phyloP scores from a whole-genome alignment of 2,113 vertebrate species.

The Strix aluco region DNA sequence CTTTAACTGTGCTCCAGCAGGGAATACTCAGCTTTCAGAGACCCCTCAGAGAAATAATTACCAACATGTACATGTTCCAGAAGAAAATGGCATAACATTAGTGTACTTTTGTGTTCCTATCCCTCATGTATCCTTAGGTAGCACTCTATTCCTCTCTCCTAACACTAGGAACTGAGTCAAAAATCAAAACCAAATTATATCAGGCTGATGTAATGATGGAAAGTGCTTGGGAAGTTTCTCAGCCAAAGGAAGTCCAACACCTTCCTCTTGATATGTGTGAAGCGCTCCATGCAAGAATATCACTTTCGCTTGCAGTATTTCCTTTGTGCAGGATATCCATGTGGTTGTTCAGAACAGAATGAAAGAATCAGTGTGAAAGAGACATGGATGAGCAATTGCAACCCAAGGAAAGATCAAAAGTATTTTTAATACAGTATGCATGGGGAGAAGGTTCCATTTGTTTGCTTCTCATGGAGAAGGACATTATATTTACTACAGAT shows the following conservation, averaged over 20 bases:
- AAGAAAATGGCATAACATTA: neutral
- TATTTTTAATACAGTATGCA: neutral
- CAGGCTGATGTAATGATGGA: neutral
- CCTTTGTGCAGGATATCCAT: neutral
- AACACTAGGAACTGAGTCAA: neutral
- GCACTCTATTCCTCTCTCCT: neutral
- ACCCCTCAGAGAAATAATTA: neutral
- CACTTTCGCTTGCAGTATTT: neutral
- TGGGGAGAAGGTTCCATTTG: neutral
- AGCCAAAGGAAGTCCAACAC: neutral
- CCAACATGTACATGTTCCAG: neutral
- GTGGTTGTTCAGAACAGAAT: neutral
- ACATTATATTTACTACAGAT: neutral
- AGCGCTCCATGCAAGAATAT: neutral
- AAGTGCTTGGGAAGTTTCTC: neutral
- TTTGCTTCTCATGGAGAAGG: neutral
- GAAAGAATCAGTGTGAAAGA: neutral
- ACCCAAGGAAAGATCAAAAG: neutral
- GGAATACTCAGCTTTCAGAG: neutral
- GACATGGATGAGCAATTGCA: neutral
- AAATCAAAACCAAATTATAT: neutral
- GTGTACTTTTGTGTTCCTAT: neutral
- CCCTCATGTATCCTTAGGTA: neutral
- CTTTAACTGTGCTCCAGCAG: too few species aligned
- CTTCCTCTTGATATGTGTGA: neutral